Percentiles rank a stretch among this genome's conserved stretches.
Conservation (phyloP, 2,888 invertebrate species). For the Fragum whitleyi region DNA sequence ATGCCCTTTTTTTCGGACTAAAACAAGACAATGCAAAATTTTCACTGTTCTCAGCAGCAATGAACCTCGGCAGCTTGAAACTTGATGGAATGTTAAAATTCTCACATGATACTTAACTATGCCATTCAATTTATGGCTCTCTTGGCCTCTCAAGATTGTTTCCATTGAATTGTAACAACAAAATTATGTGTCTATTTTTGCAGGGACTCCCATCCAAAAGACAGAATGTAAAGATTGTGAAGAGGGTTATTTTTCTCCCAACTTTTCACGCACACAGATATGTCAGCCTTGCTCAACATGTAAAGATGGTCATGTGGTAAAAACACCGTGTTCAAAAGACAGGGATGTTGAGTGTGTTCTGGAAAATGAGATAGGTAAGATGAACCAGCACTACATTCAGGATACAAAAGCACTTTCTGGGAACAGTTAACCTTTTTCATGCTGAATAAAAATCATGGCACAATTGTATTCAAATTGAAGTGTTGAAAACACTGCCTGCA, state of each 20-base stretch:
- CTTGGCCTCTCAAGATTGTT: too few relatives aligned
- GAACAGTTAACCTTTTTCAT: too few relatives aligned
- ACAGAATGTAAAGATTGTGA: slow-evolving; percentile 5
- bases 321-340: neutral
- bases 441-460: too few relatives aligned
- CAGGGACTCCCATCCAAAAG: neutral
- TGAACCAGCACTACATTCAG: neutral
- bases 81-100: too few relatives aligned
- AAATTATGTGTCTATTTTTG: neutral
- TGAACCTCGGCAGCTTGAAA: too few relatives aligned
- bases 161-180: too few relatives aligned
- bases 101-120: too few relatives aligned
- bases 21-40: too few relatives aligned
- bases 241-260: slow-evolving; percentile 8
- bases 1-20: too few relatives aligned
- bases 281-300: slow-evolving; percentile 13
- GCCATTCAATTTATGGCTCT: too few relatives aligned
- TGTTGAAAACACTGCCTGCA: neutral
- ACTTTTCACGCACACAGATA: slow-evolving; percentile 8
- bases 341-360: slow-evolving; percentile 5
- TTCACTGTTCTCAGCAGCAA: too few relatives aligned
- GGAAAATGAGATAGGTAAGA: neutral
- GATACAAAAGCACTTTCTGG: neutral
- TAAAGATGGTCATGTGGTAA: neutral
- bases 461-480: too few relatives aligned